Base-by-base conservation (phyloP, 2,888 invertebrate species). In the Scaptodrosophila latifasciaeformis region DNA sequence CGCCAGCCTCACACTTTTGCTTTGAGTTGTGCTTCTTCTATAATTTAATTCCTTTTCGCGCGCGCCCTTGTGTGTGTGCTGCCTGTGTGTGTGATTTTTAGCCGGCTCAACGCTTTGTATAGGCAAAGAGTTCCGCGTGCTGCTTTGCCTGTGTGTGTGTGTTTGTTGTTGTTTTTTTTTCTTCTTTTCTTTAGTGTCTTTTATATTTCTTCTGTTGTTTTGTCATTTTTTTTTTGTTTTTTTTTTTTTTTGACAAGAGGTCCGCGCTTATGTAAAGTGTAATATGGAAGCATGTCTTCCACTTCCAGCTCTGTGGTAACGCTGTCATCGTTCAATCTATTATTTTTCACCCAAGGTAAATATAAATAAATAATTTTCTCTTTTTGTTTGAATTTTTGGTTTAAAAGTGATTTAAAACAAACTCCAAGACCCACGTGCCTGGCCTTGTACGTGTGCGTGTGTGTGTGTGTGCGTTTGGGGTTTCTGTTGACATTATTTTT, bases 211-310 rank as follows among this genome's bases (percentile, higher is more conserved):
- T 19, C 21, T 49, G 46, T 35, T 60, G 51, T 56, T 19, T 39
- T 59, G 44, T 30, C 45, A 47, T 49, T 37, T 44, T 53, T 15
- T 52, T 44, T 27, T 30, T 15, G 21, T 31, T 44, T 30, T 44
- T 35, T 30, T 45, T 48, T 47, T 37, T 13, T 49, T 42, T 45
- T 50, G 45, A 44, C 30, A 51, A 39, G 48, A 19, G 18, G 21
- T 7, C 6, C 12, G 59, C 56, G 65, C 79, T 75, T 81, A 72
- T 74, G 66, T 69, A 77, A 65, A 82, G 72, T 70, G 80, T 83
- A 84, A 82, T 86, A 82, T 86, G 86, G 85, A 82, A 86, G 83
- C 78, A 86, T 86, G 85, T 86, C 85, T 84, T 86, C 85, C 82
- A 83, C 79, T 67, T 65, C 80, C 59, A 80, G 79, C 82, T 84